Evolutionary conservation across 2,113 vertebrate genomes (phyloP), one percentile per base, ranked within the genome.

Genomic region (Casuarius casuarius): DNA sequence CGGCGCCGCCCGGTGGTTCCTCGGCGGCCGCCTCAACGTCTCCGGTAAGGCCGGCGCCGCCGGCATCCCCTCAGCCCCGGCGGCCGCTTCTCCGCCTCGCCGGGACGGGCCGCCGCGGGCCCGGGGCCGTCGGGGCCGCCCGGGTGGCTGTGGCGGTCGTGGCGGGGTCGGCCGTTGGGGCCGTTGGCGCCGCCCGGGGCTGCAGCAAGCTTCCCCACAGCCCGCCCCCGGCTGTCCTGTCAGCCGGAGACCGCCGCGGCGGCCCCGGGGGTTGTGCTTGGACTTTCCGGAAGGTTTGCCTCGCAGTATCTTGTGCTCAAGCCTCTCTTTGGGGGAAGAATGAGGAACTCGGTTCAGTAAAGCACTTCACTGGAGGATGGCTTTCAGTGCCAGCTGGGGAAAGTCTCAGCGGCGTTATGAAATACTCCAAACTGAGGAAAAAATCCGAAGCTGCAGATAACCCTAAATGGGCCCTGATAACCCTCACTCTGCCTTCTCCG

Each of bases 11-110:
- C 93, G 93, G 82, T 99, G 99, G 99, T 99, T 99, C 96, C 97
- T 98, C 88, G 99, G 99, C 28, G 99, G 99, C 68, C 98, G 98
- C 85, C 94, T 99, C 13, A 99, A 99, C 79, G 99, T 99, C 68
- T 99, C 99, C 20, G 99, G 99, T 99, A 96, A 98, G 98, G 46
- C 4, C 31, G 11, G 28, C 35, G 15, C 35, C 21, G 42, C 66
- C 5, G 31, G 67, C 88, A 35, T 38, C 62, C 58, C 46, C 48
- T 66, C 35, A 38, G 23, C 26, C 66, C 44, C n/a, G 71, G 46
- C 17, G 54, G 54, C 54, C 54, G 14, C 26, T 29, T 26, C 54
- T 23, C 63, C 22, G 54, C 74, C 29, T 42, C 38, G 38, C 62
- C 31, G 49, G 42, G 13, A 8, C 29, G 56, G 26, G 56, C 56